These are phyloP conservation scores for Formica exsecta DNA, from an alignment of 1,140 invertebrate species.

Conservation along the genomic window DNA sequence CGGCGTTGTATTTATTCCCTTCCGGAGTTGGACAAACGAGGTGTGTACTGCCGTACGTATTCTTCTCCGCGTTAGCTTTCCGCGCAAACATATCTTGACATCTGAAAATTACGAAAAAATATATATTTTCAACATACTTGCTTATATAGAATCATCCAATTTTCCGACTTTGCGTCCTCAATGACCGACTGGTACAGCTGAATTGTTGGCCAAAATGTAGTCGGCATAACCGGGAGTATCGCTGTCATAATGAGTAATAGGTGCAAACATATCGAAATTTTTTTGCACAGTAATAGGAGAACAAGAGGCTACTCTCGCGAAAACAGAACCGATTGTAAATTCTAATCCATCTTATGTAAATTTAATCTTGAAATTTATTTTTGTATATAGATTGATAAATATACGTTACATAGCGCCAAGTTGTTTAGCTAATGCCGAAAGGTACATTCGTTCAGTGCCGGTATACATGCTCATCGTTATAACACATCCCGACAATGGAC, in stretches of 20 bases:
- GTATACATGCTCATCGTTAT: conserved; percentile 92
- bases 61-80: conserved; percentile 85
- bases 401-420: conserved; percentile 89
- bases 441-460: conserved; percentile 90
- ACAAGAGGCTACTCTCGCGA: no score
- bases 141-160: not conserved
- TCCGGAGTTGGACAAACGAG: conserved; percentile 90
- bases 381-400: not conserved
- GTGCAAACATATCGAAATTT: no score
- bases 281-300: no score
- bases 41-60: conserved; percentile 88
- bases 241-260: no score
- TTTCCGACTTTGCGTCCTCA: not conserved
- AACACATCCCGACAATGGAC: conserved; percentile 90
- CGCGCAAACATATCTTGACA: conserved; percentile 89
- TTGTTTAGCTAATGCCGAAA: conserved; percentile 89
- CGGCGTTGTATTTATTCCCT: conserved; percentile 94
- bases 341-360: no score
- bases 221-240: no score
- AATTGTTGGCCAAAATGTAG: no score
- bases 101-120: conserved; percentile 67
- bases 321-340: no score
- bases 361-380: not conserved
- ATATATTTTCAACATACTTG: not conserved
- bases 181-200: not conserved